Conservation (phyloP, 2,888 invertebrate species). For the Sminthurinus aureus region DNA sequence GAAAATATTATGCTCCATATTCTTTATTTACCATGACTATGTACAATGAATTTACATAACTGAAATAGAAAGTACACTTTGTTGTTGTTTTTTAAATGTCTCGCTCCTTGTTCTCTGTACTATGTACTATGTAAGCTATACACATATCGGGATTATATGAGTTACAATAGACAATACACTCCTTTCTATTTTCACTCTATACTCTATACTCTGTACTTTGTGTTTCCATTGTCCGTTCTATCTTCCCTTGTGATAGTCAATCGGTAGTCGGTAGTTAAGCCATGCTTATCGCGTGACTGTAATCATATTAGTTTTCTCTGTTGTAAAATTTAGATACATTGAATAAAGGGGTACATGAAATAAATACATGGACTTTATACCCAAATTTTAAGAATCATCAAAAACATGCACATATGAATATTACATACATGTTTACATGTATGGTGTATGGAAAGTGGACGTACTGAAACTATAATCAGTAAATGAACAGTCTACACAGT, state of each 20-base stretch:
- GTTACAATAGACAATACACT: too few relatives aligned
- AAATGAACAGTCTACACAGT: too few relatives aligned
- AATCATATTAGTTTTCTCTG: not conserved
- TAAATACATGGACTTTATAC: not conserved
- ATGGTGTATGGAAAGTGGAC: too few relatives aligned
- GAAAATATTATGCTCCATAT: not conserved
- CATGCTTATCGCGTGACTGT: not conserved
- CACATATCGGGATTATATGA: not conserved
- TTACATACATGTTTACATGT: too few relatives aligned
- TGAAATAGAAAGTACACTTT: not conserved
- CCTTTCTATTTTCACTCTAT: too few relatives aligned
- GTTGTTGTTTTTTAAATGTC: not conserved
- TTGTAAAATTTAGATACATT: not conserved
- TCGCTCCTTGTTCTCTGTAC: not conserved
- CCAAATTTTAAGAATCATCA: not conserved
- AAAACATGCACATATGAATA: not conserved
- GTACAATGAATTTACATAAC: not conserved
- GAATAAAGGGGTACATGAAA: not conserved
- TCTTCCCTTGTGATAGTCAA: too few relatives aligned
- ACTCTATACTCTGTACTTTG: too few relatives aligned
- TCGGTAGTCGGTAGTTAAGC: too few relatives aligned
- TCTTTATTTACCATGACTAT: not conserved
- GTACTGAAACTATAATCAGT: too few relatives aligned
- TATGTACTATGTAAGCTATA: not conserved
- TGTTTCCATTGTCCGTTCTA: too few relatives aligned